Conservation (phyloP, 92 coral and sea anemone species). For the Nematostella vectensis region DNA sequence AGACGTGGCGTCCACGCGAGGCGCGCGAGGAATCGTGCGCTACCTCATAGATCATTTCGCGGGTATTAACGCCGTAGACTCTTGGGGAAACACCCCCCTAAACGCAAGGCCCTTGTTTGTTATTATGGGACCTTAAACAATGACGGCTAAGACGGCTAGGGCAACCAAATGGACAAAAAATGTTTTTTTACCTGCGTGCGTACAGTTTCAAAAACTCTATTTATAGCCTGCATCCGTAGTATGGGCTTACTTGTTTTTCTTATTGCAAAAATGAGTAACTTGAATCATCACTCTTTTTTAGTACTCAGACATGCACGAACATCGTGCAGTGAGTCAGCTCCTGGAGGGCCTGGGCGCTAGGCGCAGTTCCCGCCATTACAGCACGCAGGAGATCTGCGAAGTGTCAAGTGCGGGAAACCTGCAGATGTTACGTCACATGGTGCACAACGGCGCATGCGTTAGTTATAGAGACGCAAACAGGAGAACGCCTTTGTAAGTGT, state of each 20-base stretch:
- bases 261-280: too few species aligned
- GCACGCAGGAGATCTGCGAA: constrained; percentile 81
- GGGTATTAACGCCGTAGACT: constrained; percentile 74
- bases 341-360: constrained; percentile 83
- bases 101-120: constrained; percentile 90
- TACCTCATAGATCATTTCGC: constrained; percentile 76
- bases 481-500: constrained; percentile 87
- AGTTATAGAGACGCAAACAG: constrained; percentile 76
- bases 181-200: too few species aligned
- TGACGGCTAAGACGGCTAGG: too few species aligned
- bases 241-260: too few species aligned
- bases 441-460: constrained; percentile 88
- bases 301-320: constrained; percentile 99
- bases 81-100: constrained; percentile 75
- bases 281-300: constrained; percentile 14
- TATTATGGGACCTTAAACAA: too few species aligned
- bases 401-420: constrained; percentile 90
- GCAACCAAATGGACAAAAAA: too few species aligned
- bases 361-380: constrained; percentile 81
- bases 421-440: constrained; percentile 94
- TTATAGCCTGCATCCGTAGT: too few species aligned
- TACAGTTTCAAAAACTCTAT: too few species aligned
- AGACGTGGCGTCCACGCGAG: constrained; percentile 67
- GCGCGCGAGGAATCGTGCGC: constrained; percentile 73
- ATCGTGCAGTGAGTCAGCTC: constrained; percentile 84